These are phyloP conservation scores for Heliocidaris erythrogramma DNA, from an alignment of 35 echinoderm and acorn worm species.

Conservation along the genomic window DNA sequence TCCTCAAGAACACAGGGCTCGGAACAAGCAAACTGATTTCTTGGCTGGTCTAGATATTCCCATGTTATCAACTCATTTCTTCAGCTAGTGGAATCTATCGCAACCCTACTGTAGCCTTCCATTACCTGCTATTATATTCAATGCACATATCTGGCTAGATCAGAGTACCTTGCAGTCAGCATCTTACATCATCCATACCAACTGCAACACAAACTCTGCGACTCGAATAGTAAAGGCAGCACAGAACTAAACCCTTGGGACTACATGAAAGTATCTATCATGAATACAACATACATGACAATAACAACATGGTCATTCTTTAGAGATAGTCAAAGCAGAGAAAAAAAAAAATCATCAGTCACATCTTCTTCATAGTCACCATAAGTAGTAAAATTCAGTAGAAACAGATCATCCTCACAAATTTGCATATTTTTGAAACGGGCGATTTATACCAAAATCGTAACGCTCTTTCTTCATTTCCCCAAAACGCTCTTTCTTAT, in stretches of 20 bases:
- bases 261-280: not conserved
- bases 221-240: not conserved
- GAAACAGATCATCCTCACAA: constrained; percentile 21
- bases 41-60: not conserved
- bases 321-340: not conserved
- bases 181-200: not conserved
- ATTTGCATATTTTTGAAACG: not conserved
- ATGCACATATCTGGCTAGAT: not conserved
- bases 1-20: not conserved
- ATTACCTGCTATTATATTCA: not conserved
- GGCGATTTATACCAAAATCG: not conserved
- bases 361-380: constrained; percentile 23
- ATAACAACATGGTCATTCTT: not conserved
- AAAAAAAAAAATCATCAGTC: constrained; percentile 8
- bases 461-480: too few relatives aligned
- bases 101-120: not conserved
- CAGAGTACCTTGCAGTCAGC: not conserved
- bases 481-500: not conserved
- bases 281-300: not conserved
- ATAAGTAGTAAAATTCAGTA: constrained; percentile 24
- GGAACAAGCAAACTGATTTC: not conserved
- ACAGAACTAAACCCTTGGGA: not conserved
- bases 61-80: not conserved
- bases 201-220: not conserved
- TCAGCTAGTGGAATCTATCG: not conserved